Percentiles rank a stretch among this genome's conserved stretches.
These are phyloP conservation scores for Tauraco erythrolophus DNA, from an alignment of 2,113 vertebrate species.

Conservation along the genomic window DNA sequence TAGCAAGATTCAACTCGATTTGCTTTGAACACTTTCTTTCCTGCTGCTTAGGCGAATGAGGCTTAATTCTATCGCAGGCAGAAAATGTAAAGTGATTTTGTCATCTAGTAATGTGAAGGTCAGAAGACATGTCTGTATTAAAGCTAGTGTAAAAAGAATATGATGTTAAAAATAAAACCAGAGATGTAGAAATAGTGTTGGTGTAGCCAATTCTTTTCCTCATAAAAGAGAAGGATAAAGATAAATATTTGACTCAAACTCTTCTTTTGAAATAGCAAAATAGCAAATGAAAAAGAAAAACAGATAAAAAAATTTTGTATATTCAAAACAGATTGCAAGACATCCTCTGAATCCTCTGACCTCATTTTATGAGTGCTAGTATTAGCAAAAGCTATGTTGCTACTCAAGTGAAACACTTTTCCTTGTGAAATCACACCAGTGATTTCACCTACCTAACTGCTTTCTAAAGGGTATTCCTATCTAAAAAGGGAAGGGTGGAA, in stretches of 20 bases:
- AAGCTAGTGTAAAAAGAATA: not conserved
- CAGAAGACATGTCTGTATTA: not conserved
- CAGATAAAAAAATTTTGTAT: not conserved
- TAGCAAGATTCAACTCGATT: not conserved
- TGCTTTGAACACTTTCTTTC: not conserved
- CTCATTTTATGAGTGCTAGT: not conserved
- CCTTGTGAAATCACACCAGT: not conserved
- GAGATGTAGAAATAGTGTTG: not conserved
- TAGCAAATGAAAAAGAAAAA: not conserved
- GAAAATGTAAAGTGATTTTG: not conserved
- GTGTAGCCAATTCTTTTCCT: not conserved
- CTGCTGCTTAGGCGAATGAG: not conserved
- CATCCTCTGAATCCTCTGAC: not conserved
- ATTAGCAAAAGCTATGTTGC: not conserved
- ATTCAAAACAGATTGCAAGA: not conserved
- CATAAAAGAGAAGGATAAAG: not conserved
- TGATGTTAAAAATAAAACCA: not conserved
- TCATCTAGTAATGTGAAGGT: not conserved
- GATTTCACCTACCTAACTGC: not conserved
- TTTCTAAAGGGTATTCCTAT: not conserved
- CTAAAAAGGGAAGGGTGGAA: not conserved
- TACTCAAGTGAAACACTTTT: not conserved
- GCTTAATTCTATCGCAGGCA: not conserved
- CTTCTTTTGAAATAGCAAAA: not conserved
- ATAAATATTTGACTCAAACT: not conserved